Conservation (phyloP, 2,797 vertebrate genomes). For the Onychomys torridus region DNA sequence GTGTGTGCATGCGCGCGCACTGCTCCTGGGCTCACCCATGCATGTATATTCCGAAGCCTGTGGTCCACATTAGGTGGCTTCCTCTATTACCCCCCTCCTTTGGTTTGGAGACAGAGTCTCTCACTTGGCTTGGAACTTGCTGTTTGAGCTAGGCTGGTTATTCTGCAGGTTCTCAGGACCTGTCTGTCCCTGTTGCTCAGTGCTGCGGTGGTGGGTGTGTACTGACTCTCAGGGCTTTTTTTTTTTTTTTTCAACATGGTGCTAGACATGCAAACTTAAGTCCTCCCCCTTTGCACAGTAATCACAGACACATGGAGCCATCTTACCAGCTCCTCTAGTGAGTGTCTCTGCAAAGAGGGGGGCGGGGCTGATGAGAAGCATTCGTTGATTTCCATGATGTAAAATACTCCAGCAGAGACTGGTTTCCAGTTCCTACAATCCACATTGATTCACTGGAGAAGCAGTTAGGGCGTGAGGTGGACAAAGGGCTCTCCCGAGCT, state of each 20-base stretch:
- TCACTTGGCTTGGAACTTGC: not conserved
- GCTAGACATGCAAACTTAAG: not conserved
- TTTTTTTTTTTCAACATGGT: not conserved
- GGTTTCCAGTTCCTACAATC: not conserved
- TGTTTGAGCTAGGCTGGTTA: not conserved
- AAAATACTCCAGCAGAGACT: not conserved
- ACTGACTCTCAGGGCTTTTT: not conserved
- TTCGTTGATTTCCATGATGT: conserved; percentile 6
- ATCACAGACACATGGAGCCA: not conserved
- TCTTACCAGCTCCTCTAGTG: not conserved
- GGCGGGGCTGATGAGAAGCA: not conserved
- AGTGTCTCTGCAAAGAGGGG: not conserved
- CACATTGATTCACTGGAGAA: not conserved
- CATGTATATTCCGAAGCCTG: not conserved
- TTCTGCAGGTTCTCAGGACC: not conserved
- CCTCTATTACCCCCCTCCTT: not conserved
- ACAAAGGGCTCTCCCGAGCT: conserved; percentile 38
- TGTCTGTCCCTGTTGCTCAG: not conserved
- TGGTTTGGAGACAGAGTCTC: not conserved
- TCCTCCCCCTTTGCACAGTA: too few species aligned
- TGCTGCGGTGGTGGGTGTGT: not conserved
- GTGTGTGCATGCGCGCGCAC: not conserved
- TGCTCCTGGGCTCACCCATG: not conserved
- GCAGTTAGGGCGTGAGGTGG: not conserved
- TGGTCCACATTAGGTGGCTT: not conserved